These are phyloP conservation scores for Sesia apiformis DNA, from an alignment of 2,888 invertebrate genomes.

Conservation along the genomic window DNA sequence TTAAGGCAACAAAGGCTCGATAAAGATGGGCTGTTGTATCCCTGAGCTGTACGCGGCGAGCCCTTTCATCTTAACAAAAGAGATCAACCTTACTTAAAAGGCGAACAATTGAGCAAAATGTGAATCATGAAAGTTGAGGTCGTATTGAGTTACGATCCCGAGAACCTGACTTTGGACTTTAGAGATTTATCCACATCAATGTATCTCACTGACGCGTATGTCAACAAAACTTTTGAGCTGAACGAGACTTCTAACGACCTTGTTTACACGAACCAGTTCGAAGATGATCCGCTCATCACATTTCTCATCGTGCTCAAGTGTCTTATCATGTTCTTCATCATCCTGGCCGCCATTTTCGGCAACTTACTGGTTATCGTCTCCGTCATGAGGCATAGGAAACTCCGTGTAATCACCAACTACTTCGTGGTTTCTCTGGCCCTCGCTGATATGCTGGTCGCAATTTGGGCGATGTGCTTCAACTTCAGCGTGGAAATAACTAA, in stretches of 20 bases:
- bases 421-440: slow-evolving; percentile 96
- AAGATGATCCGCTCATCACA: slow-evolving; percentile 67
- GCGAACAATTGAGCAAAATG: slow-evolving; percentile 26
- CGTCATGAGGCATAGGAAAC: slow-evolving; percentile 78
- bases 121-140: slow-evolving; percentile 56
- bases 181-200: slow-evolving; percentile 56
- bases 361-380: slow-evolving; percentile 93
- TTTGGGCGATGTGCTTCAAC: slow-evolving; percentile 96
- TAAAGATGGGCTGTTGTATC: slow-evolving; percentile 1
- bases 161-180: slow-evolving; percentile 49
- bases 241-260: slow-evolving; percentile 50
- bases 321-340: slow-evolving; percentile 90
- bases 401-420: slow-evolving; percentile 92
- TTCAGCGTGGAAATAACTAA: slow-evolving; percentile 90
- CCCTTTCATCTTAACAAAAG: slow-evolving; percentile 30
- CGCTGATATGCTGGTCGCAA: slow-evolving; percentile 95
- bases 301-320: slow-evolving; percentile 79
- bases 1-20: slow-evolving; percentile 9
- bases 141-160: slow-evolving; percentile 31
- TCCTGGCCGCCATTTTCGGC: slow-evolving; percentile 90
- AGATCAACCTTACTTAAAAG: slow-evolving; percentile 36
- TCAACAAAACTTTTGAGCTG: slow-evolving; percentile 43
- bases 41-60: slow-evolving; percentile 15
- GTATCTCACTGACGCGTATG: slow-evolving; percentile 57
- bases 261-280: slow-evolving; percentile 49